Evolutionary conservation across 2,888 invertebrate genomes (phyloP), one percentile per base, ranked within the genome.

Genomic region (Papilio protenor): DNA sequence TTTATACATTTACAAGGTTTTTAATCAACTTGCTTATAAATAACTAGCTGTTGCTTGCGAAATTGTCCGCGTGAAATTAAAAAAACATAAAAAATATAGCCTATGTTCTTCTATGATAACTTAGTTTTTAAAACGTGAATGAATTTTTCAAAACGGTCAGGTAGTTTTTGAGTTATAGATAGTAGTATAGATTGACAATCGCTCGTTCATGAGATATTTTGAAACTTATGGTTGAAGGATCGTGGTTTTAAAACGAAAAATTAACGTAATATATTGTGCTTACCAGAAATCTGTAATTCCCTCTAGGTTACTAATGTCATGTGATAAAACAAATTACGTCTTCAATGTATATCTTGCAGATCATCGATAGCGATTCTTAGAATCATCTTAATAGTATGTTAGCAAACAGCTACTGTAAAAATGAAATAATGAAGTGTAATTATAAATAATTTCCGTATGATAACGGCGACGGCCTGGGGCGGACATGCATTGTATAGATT

Each of bases 401-500:
- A 66, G n/a, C 64, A 66, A 40, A 33, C 40, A 45, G 45, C 66
- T 45, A 45, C 21, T 66, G 66, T 40, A 66, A 66, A 79, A 70
- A 70, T 47, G 47, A 52, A 49, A 49, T 72, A 76, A 76, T 76
- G 47, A 61, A 61, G 61, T 61, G 40, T 66, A 71, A 75, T 75
- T 74, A 75, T 52, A 66, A 77, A 78, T 79, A 76, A 75, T 78
- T 79, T 80, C 81, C 80, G 76, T 75, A 72, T 79, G 80, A 81
- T 80, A 80, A 79, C 79, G 66, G 71, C 72, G 75, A 66, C 72
- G 73, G 21, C 21, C 57, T 12, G 57, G 78, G 73, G 33, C 77
- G 74, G 73, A 77, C 49, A 21, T n/a, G 69, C 73, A 74, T 77
- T 49, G 74, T 75, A 74, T n/a, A 75, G 77, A 75, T 74, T 70